Conservation (phyloP, 2,113 vertebrate species). For the Polypterus senegalus region DNA sequence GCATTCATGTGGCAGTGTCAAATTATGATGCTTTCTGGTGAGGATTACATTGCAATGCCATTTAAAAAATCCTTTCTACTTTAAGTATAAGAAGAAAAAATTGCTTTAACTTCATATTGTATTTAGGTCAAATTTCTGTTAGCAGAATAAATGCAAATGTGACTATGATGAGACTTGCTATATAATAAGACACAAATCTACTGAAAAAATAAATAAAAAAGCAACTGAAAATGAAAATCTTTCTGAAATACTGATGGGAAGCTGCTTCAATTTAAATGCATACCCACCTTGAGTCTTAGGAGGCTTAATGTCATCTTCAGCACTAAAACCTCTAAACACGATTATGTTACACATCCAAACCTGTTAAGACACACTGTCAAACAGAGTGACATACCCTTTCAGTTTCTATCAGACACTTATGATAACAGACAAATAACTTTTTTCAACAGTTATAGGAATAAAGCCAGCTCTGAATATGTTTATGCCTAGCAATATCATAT, state of each 20-base stretch:
- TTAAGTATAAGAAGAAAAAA: no score
- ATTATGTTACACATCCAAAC: conserved; percentile 20
- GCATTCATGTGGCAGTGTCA: no score
- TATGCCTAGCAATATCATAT: background rate
- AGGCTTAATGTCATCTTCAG: conserved; percentile 22
- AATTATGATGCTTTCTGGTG: no score
- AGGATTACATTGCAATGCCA: no score
- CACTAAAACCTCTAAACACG: conserved; percentile 18
- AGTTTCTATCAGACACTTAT: conserved; percentile 10
- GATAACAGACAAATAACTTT: conserved; percentile 2
- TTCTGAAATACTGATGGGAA: background rate
- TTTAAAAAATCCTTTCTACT: no score
- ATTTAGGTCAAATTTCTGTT: no score
- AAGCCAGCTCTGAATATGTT: background rate
- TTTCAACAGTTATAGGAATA: background rate
- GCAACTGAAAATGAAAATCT: no score
- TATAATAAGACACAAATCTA: no score
- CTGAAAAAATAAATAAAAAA: no score
- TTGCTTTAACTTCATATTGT: no score
- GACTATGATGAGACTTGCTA: no score
- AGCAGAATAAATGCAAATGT: no score
- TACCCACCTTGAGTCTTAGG: conserved; percentile 6
- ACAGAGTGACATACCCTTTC: conserved; percentile 17
- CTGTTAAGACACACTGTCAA: conserved; percentile 17
- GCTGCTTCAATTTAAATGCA: conserved; percentile 10